phyloP scores from a whole-genome alignment of 2,797 vertebrate species.

The Peromyscus nudipes region DNA sequence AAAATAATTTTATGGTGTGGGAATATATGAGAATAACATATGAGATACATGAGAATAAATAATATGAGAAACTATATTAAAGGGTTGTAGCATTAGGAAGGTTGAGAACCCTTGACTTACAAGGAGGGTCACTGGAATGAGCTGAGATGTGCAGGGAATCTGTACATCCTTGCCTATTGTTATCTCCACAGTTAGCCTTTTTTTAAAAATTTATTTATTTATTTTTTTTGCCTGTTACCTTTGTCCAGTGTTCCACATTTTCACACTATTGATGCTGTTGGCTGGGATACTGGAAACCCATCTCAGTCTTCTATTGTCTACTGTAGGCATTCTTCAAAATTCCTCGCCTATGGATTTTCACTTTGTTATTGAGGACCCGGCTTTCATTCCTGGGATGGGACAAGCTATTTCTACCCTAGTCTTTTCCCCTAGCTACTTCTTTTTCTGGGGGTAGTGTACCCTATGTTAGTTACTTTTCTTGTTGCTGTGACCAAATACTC shows the following conservation, averaged over 20 bases:
- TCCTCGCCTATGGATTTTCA: neutral
- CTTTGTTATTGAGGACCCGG: neutral
- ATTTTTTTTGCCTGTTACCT: neutral
- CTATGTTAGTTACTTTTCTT: neutral
- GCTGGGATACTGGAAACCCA: neutral
- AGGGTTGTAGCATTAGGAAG: neutral
- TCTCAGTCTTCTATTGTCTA: neutral
- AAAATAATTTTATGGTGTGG: neutral
- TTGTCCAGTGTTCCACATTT: neutral
- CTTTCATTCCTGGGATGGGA: neutral
- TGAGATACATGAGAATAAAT: neutral
- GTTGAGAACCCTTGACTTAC: neutral
- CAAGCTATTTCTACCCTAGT: neutral
- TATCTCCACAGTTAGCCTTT: neutral
- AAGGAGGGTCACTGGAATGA: neutral
- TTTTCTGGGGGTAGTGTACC: neutral
- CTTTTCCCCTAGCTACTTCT: neutral
- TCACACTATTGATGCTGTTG: neutral
- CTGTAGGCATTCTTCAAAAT: slow-evolving; percentile 3
- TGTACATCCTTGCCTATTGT: neutral
- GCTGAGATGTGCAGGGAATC: neutral
- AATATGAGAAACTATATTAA: neutral
- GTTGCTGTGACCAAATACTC: neutral
- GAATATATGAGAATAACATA: no score
- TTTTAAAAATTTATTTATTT: no score